Conservation (phyloP, 2,888 invertebrate species). For the Tetranychus piercei region DNA sequence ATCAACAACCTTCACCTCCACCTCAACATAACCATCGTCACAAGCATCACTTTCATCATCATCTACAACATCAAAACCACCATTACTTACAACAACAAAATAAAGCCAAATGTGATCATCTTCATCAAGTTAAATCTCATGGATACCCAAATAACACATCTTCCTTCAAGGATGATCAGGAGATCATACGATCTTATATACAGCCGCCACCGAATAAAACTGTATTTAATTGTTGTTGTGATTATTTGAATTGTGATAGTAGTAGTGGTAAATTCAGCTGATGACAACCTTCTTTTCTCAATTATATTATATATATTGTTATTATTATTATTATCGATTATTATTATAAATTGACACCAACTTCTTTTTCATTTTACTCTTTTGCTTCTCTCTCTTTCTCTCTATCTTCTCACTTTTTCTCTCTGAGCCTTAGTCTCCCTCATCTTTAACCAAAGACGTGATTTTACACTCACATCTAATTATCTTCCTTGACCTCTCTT, state of each 20-base stretch:
- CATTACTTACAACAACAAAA: neutral
- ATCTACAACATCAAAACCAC: neutral
- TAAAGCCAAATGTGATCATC: neutral
- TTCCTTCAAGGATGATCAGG: slow-evolving; percentile 13
- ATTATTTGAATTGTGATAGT: slow-evolving; percentile 4
- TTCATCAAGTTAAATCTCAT: neutral
- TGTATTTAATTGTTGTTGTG: slow-evolving; percentile 17
- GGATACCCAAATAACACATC: neutral
- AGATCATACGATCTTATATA: slow-evolving; percentile 23
- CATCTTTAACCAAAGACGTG: too few relatives aligned
- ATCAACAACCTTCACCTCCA: neutral
- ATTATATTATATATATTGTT: too few relatives aligned
- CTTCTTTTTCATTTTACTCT: too few relatives aligned
- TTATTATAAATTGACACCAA: too few relatives aligned
- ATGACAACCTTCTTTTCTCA: neutral
- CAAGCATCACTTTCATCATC: neutral
- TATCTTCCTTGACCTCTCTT: too few relatives aligned
- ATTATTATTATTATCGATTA: too few relatives aligned
- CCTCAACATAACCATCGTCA: neutral
- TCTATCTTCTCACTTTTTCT: too few relatives aligned
- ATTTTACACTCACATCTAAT: too few relatives aligned
- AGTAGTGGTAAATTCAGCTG: neutral
- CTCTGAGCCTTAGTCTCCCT: too few relatives aligned
- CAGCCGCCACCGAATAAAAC: slow-evolving; percentile 25
- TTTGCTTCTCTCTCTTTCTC: too few relatives aligned